Evolutionary conservation across 2,888 invertebrate genomes (phyloP).

Genomic region (Idaea straminata): DNA sequence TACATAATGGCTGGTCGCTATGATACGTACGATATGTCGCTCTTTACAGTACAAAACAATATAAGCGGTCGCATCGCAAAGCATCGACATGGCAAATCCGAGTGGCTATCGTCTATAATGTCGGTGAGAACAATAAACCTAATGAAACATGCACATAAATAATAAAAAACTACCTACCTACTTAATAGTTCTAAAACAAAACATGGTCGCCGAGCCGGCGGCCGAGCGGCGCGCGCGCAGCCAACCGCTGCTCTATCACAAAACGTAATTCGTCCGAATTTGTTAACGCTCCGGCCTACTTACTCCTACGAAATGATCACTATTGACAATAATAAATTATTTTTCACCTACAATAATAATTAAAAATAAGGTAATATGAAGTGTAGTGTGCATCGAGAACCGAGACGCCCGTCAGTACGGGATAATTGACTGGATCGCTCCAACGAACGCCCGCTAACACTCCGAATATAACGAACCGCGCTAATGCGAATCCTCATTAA

Average conservation of each 20-base stretch:
- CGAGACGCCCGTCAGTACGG: conserved; percentile 57
- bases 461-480: conserved; percentile 59
- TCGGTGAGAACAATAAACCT: conserved; percentile 41
- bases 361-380: conserved; percentile 69
- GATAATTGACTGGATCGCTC: conserved; percentile 75
- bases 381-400: conserved; percentile 64
- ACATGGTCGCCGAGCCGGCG: conserved; percentile 46
- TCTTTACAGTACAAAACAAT: conserved; percentile 53
- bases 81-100: conserved; percentile 40
- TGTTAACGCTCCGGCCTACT: conserved; percentile 77
- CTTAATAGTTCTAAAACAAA: conserved; percentile 37
- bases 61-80: conserved; percentile 49
- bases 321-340: conserved; percentile 76
- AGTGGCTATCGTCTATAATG: conserved; percentile 40
- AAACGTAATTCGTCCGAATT: conserved; percentile 76
- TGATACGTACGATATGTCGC: conserved; percentile 61
- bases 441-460: conserved; percentile 45
- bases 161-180: conserved; percentile 31
- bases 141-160: conserved; percentile 51
- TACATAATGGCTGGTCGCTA: not conserved
- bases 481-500: conserved; percentile 67
- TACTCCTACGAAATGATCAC: conserved; percentile 77
- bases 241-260: conserved; percentile 68
- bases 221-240: conserved; percentile 48
- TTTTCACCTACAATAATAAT: conserved; percentile 63